Conservation (phyloP, 2,888 invertebrate species). For the Hydraecia micacea region DNA sequence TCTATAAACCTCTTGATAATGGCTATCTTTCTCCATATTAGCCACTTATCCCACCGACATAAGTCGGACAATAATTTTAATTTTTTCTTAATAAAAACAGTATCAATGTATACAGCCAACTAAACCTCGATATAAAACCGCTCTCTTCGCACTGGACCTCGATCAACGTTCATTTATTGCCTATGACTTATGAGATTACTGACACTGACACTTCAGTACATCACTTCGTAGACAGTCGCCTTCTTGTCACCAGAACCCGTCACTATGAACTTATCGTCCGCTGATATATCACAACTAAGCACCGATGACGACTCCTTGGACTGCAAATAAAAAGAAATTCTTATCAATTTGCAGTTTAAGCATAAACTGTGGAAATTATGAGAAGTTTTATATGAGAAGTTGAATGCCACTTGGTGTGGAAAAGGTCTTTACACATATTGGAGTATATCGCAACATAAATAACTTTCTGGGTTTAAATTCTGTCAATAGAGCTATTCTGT, state of each 20-base stretch:
- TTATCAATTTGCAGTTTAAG: neutral
- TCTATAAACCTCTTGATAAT: constrained; percentile 19
- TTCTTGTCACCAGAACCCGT: constrained; percentile 99
- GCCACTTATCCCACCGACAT: constrained; percentile 7
- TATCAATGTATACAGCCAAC: constrained; percentile 67
- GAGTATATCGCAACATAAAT: neutral
- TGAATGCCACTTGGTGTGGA: neutral
- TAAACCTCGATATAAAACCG: constrained; percentile 66
- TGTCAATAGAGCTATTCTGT: neutral
- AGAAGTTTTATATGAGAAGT: neutral
- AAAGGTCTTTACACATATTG: neutral
- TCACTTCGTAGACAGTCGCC: constrained; percentile 99
- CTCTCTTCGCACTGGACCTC: constrained; percentile 75
- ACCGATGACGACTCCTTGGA: constrained; percentile 99
- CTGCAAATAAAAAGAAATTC: constrained; percentile 87
- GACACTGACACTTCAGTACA: constrained; percentile 91
- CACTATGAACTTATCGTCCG: constrained; percentile 99
- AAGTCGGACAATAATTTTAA: constrained; percentile 32
- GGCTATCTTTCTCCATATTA: constrained; percentile 15
- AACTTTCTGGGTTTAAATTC: neutral
- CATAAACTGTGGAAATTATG: constrained; percentile 15
- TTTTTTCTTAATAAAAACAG: constrained; percentile 36
- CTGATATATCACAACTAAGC: constrained; percentile 99
- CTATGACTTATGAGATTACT: constrained; percentile 71
- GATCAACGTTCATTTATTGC: constrained; percentile 69